Evolutionary conservation across 2,797 vertebrate species (phyloP).

Genomic region (Mustela erminea): DNA sequence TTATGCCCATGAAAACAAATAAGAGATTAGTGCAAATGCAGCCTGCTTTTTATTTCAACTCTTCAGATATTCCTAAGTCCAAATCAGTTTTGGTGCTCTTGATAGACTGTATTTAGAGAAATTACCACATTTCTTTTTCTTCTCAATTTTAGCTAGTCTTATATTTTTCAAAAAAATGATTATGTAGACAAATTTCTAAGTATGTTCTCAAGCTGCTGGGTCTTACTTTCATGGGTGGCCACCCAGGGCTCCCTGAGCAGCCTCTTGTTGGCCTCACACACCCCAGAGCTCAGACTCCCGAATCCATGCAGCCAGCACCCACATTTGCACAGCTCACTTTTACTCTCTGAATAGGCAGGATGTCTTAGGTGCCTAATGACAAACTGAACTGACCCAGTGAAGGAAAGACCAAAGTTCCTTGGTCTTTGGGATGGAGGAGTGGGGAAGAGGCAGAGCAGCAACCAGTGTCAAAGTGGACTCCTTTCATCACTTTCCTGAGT

Average conservation of each 20-base stretch:
- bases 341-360: neutral
- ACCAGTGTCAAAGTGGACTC: neutral
- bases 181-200: constrained; percentile 21
- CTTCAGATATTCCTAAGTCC: neutral
- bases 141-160: neutral
- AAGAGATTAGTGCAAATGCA: neutral
- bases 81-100: neutral
- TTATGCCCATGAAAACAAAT: neutral
- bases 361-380: neutral
- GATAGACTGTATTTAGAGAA: neutral
- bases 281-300: neutral
- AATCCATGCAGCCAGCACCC: neutral
- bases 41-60: neutral
- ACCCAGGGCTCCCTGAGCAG: neutral
- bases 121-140: constrained; percentile 1
- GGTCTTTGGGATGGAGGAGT: neutral
- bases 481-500: neutral
- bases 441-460: neutral
- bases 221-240: neutral
- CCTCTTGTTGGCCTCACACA: too few species aligned
- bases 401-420: neutral
- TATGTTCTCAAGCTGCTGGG: neutral
- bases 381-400: neutral
- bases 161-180: neutral
- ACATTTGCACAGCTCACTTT: neutral